A percentile compares a stretch with the other conserved stretches of the same genome.
phyloP scores from a whole-genome alignment of 1,140 invertebrate genomes.

The Contarinia nasturtii region DNA sequence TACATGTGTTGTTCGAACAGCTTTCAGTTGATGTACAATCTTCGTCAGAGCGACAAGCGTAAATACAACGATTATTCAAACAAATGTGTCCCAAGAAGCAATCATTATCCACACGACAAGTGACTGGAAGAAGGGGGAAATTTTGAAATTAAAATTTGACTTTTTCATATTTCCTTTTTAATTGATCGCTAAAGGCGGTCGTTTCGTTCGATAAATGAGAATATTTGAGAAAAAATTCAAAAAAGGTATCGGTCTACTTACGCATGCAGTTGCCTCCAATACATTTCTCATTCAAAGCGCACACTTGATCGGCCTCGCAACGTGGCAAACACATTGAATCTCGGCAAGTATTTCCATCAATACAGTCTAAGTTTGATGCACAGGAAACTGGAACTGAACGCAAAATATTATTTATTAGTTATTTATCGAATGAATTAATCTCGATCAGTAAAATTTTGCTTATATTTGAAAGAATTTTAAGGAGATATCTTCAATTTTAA shows the following conservation, averaged over 20 bases:
- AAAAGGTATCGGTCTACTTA: conserved; percentile 27
- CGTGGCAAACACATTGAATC: conserved; percentile 57
- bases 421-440: too few species aligned
- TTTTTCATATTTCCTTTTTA: too few species aligned
- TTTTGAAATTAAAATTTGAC: too few species aligned
- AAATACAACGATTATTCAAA: conserved; percentile 60
- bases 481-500: too few species aligned
- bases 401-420: conserved; percentile 1
- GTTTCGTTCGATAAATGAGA: too few species aligned
- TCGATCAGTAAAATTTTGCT: too few species aligned
- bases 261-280: conserved; percentile 55
- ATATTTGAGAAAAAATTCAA: too few species aligned
- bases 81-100: conserved; percentile 83
- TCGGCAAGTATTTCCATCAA: conserved; percentile 43
- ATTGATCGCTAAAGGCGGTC: too few species aligned
- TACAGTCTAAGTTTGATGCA: conserved; percentile 44
- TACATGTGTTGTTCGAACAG: conserved; percentile 58
- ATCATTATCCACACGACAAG: conserved; percentile 74
- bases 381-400: conserved; percentile 54
- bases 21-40: conserved; percentile 69
- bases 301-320: conserved; percentile 60
- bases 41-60: conserved; percentile 68
- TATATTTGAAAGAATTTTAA: too few species aligned
- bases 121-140: conserved; percentile 43
- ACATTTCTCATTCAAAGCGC: conserved; percentile 83